Conservation (phyloP, 2,797 vertebrate genomes). For the Hybognathus amarus region DNA sequence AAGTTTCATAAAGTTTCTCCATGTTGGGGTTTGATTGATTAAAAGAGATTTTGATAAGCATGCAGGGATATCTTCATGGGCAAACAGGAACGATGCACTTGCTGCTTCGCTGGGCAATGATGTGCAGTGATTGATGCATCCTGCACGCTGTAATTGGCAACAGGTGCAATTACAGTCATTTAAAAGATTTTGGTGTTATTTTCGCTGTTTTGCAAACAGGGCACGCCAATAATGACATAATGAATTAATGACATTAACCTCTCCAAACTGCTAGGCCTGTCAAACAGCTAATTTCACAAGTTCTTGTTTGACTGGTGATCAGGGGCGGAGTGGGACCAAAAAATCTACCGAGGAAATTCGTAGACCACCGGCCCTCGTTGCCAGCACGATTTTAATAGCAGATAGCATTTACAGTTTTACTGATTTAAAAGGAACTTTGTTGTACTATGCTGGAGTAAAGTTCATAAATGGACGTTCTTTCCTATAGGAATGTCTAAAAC, state of each 20-base stretch:
- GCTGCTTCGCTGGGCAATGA: conserved; percentile 42
- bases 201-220: conserved; percentile 51
- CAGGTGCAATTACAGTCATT: conserved; percentile 84
- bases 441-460: too few species aligned
- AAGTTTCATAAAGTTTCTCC: conserved; percentile 21
- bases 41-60: conserved; percentile 42
- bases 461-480: too few species aligned
- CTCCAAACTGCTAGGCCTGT: conserved; percentile 82
- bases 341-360: too few species aligned
- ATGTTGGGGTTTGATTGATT: conserved; percentile 36
- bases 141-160: conserved; percentile 88
- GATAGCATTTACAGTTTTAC: too few species aligned
- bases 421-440: too few species aligned
- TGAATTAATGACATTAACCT: conserved; percentile 86
- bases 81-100: conserved; percentile 43
- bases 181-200: conserved; percentile 77
- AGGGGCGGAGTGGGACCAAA: too few species aligned
- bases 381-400: too few species aligned
- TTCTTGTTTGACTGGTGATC: conserved; percentile 73
- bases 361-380: too few species aligned
- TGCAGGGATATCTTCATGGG: conserved; percentile 27
- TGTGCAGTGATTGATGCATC: conserved; percentile 83
- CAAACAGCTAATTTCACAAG: conserved; percentile 76
- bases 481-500: too few species aligned
- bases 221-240: conserved; percentile 85